Evolutionary conservation across 1,140 invertebrate species (phyloP).

Genomic region (Choristoneura fumiferana): DNA sequence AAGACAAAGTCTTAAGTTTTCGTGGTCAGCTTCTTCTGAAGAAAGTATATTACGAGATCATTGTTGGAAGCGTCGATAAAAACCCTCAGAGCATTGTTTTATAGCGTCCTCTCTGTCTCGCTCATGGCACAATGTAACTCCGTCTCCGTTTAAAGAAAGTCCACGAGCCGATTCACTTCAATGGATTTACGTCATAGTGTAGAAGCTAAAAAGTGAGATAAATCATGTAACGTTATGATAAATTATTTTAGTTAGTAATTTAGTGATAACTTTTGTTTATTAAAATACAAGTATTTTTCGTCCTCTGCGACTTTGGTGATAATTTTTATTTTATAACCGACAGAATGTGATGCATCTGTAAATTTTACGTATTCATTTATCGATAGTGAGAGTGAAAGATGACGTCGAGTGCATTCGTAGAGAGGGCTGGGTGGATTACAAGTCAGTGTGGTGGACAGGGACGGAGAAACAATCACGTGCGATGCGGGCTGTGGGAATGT

Average conservation of each 20-base stretch:
- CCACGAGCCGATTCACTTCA: slow-evolving; percentile 44
- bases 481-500: slow-evolving; percentile 46
- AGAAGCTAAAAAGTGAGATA: slow-evolving; percentile 33
- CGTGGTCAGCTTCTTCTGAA: slow-evolving; percentile 27
- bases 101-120: slow-evolving; percentile 43
- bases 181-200: slow-evolving; percentile 54
- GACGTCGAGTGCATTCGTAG: slow-evolving; percentile 51
- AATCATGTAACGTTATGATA: too few species aligned
- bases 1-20: neutral
- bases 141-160: slow-evolving; percentile 65
- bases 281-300: too few species aligned
- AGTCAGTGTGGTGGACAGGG: slow-evolving; percentile 27
- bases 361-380: slow-evolving; percentile 39
- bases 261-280: too few species aligned
- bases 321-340: neutral
- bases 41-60: slow-evolving; percentile 65
- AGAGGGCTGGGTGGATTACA: neutral
- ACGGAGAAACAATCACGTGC: slow-evolving; percentile 24
- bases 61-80: slow-evolving; percentile 38
- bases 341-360: slow-evolving; percentile 28
- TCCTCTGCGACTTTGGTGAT: too few species aligned
- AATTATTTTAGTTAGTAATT: too few species aligned
- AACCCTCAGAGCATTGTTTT: slow-evolving; percentile 49
- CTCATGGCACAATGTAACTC: slow-evolving; percentile 17
- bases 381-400: slow-evolving; percentile 72